Base-by-base conservation (phyloP, 1,140 invertebrate species). In the Neelides sp. region DNA sequence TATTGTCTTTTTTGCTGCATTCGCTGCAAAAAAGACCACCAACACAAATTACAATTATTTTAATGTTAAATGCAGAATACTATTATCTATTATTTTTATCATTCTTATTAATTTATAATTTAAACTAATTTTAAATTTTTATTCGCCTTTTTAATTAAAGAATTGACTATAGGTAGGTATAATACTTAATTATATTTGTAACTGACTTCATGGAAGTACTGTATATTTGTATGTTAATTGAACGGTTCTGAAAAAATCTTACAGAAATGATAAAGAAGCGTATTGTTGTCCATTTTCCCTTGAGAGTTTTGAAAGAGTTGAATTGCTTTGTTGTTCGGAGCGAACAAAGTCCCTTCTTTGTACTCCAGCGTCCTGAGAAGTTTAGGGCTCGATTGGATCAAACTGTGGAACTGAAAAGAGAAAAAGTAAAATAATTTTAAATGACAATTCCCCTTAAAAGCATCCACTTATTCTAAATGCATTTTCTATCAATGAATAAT, bases 251-350 rank as follows among this genome's bases (percentile, higher is more conserved):
- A n/a, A n/a, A n/a, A n/a, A n/a, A n/a, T n/a, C 47, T 57, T 53
- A 61, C 59, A 44, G 17, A 61, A 53, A 47, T 61, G 59, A 41
- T 61, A 61, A n/a, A 49, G 34, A 20, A 61, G 47, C 17, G 53
- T 57, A 39, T 55, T 50, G 48, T 57, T 57, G 43, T 55, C 55
- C 28, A 61, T 47, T 49, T 52, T 27, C 40, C 47, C 59, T 27
- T 39, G 41, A 37, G 15, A 17, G n/a, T 17, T 24, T 26, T 36
- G 22, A 26, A 50, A 51, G 30, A 52, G 50, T 15, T 27, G 20
- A n/a, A 61, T 50, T 34, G 59, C 59, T n/a, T 41, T 36, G 39
- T 61, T 56, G 8, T 48, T 61, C 8, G 59, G 59, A 23, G 45
- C 59, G 28, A 57, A 61, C 10, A 61, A 30, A 34, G 59, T 57